Percentiles rank a stretch among this genome's conserved stretches.
phyloP scores from a whole-genome alignment of 2,888 invertebrate genomes.

The Caenorhabditis macrosperma region DNA sequence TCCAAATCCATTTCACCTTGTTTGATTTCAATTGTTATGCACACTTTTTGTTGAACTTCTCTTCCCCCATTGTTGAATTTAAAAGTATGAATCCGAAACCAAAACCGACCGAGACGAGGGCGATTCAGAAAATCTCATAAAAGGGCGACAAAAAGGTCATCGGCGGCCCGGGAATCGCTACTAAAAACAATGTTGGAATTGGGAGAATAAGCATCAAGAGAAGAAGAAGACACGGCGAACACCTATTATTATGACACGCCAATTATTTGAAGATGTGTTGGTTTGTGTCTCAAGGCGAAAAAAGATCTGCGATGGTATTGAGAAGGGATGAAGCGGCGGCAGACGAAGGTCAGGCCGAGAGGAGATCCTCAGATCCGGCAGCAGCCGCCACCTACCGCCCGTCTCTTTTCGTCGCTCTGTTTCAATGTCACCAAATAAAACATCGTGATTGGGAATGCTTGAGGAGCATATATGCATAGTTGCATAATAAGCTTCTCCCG shows the following conservation, averaged over 20 bases:
- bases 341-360: slow-evolving; percentile 36
- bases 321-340: slow-evolving; percentile 27
- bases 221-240: slow-evolving; percentile 6
- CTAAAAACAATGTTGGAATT: slow-evolving; percentile 52
- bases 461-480: slow-evolving; percentile 59
- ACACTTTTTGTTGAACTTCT: neutral
- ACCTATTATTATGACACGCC: slow-evolving; percentile 63
- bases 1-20: neutral
- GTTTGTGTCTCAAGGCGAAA: slow-evolving; percentile 53
- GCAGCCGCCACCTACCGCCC: neutral
- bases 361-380: slow-evolving; percentile 2
- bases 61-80: neutral
- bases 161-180: slow-evolving; percentile 5
- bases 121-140: slow-evolving; percentile 32
- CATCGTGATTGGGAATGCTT: slow-evolving; percentile 59
- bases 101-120: neutral
- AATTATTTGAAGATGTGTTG: slow-evolving; percentile 41
- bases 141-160: slow-evolving; percentile 50
- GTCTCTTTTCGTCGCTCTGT: slow-evolving; percentile 4
- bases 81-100: slow-evolving; percentile 1
- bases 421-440: slow-evolving; percentile 57
- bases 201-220: neutral
- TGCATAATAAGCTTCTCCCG: slow-evolving; percentile 52
- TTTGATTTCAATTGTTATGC: neutral
- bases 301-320: slow-evolving; percentile 20